Evolutionary conservation across 2,113 vertebrate species (phyloP).

Genomic region (Petrocephalus microphthalmus): DNA sequence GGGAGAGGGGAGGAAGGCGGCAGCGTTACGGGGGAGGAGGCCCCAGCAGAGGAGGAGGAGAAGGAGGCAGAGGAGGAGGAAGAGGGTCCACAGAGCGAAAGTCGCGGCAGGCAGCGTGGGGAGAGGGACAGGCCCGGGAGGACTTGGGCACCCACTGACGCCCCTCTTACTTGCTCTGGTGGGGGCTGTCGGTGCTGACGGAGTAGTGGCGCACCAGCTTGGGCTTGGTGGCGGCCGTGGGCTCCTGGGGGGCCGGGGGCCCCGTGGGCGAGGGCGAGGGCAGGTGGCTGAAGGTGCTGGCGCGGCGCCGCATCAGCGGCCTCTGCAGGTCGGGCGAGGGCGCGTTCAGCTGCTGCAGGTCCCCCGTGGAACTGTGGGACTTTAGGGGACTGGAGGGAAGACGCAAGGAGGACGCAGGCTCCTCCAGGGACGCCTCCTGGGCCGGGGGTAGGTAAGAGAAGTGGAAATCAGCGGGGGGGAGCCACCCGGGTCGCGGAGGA

Average conservation of each 20-base stretch:
- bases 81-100: background rate
- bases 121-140: background rate
- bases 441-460: background rate
- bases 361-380: slow-evolving; percentile 69
- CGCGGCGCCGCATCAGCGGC: slow-evolving; percentile 71
- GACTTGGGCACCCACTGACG: background rate
- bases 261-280: slow-evolving; percentile 53
- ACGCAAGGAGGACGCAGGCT: slow-evolving; percentile 33
- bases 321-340: slow-evolving; percentile 45
- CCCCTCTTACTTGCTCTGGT: slow-evolving; percentile 74
- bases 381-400: slow-evolving; percentile 44
- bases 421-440: slow-evolving; percentile 44
- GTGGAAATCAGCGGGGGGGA: background rate
- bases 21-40: slow-evolving; percentile 25
- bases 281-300: slow-evolving; percentile 82
- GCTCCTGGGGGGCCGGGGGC: slow-evolving; percentile 49
- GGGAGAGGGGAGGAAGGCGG: slow-evolving; percentile 37
- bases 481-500: background rate
- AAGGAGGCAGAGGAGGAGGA: background rate
- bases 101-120: background rate
- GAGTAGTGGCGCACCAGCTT: slow-evolving; percentile 94
- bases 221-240: slow-evolving; percentile 63
- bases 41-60: background rate
- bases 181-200: slow-evolving; percentile 89
- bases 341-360: slow-evolving; percentile 61